Evolutionary conservation across 2,797 vertebrate species (phyloP), one percentile per base, ranked within the genome.

Genomic region (Lagocephalus sceleratus): DNA sequence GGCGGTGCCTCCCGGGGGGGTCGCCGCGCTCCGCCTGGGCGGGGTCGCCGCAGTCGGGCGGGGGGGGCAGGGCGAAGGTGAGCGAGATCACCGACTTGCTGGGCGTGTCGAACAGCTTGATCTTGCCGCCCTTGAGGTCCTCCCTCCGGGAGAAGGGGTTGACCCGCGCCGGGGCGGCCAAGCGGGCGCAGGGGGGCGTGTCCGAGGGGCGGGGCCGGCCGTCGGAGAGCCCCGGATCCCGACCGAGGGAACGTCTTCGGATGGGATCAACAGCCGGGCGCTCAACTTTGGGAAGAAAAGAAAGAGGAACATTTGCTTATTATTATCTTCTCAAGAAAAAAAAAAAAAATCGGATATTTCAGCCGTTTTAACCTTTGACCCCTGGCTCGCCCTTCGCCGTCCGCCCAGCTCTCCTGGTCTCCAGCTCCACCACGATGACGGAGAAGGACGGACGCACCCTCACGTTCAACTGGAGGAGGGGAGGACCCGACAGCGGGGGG

Each of bases 71-170:
- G 11, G 92, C 87, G 4, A 98, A 94, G 26, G 94, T 93, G 52
- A 96, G 87, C 0, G 95, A 96, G 64, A 94, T 90, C 64, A 94
- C 90, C 0, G 94, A 96, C 80, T 94, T 98, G 91, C 94, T 98
- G 6, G 95, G 95, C 0, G 92, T 95, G 78, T 98, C 95, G 0
- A 95, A 94, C 54, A 99, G 92, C 85, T 99, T 99, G 78, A 94
- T 97, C 77, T 93, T 94, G n/a, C 96, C 96, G 0, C 96, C 95
- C 47, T 94, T 94, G 38, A 99, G 92, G 81, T 98, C 96, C 63
- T 95, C 90, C 0, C 95, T 87, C n/a, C 88, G 93, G 10, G 96
- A 98, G 83, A 99, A 99, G 32, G 97, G 96, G 85, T 99, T 99
- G 78, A 98, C 61, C 0, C 95, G 92, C 2, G 89, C 60, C 0